Evolutionary conservation across 2,888 invertebrate genomes (phyloP).

Genomic region (Hemistola chrysoprasaria): DNA sequence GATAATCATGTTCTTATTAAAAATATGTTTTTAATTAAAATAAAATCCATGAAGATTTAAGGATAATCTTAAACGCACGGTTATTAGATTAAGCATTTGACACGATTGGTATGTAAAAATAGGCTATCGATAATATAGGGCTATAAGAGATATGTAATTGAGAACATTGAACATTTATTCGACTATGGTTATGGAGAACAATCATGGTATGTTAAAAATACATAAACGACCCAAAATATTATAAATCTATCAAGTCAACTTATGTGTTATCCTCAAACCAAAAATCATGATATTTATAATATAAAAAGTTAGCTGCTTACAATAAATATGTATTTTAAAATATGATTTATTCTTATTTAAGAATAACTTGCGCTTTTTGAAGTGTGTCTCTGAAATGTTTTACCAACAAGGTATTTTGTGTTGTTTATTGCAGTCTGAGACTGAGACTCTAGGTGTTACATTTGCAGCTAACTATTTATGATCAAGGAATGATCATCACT

Average conservation of each 20-base stretch:
- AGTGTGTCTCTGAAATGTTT: no score
- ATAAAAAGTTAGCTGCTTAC: conserved; percentile 1
- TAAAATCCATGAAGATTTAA: background rate
- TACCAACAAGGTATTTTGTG: no score
- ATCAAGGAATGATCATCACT: no score
- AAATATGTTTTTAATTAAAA: conserved; percentile 1
- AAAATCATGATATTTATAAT: no score
- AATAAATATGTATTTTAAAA: no score
- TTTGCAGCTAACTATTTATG: no score
- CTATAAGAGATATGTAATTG: conserved; percentile 55
- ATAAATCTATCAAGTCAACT: conserved; percentile 3
- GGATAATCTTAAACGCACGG: conserved; percentile 9
- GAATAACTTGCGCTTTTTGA: no score
- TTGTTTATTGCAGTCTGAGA: no score
- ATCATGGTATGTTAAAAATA: conserved; percentile 64
- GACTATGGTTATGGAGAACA: conserved; percentile 54
- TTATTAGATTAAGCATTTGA: conserved; percentile 27
- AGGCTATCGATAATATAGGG: conserved; percentile 31
- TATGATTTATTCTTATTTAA: no score
- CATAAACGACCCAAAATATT: conserved; percentile 46
- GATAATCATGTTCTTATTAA: no score
- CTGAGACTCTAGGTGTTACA: no score
- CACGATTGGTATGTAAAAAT: conserved; percentile 37
- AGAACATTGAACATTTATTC: conserved; percentile 54
- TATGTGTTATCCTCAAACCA: background rate